Base-by-base conservation (phyloP, 2,797 vertebrate species). In the Danio kyathit region DNA sequence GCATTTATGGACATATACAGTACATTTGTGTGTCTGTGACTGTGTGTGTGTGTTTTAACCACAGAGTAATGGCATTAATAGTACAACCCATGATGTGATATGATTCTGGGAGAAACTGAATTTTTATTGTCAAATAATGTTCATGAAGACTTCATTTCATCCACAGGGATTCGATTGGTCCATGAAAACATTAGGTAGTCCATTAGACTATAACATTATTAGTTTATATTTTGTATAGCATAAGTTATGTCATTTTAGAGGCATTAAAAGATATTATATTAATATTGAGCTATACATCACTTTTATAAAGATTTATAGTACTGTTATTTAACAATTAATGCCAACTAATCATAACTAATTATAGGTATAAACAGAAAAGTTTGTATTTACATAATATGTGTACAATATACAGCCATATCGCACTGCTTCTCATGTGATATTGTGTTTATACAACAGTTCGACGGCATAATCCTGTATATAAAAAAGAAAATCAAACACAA, bases 1-100 rank as follows among this genome's bases (percentile, higher is more conserved):
- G 54, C 48, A 59, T 79, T 48, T 79, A 49, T 80, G 77, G 52
- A 29, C 19, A 46, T 79, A 43, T 51, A 60, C 48, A 29, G 43
- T 51, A 60, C 48, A 29, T 64, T n/a, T 41, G 43, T 16, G 1
- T 29, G 29, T 29, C 1, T 29, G 3, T 29, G 29, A 1, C 1
- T 29, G 29, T 29, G 10, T 48, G 11, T 61, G 16, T 44, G 9
- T 66, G 64, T 66, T 40, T 29, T 44, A 17, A 56, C 41, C n/a
- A 54, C 29, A 54, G 29, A 29, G 3, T 54, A 11, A 77, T 57
- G 17, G n/a, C 21, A 77, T 69, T 17, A 57, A 4, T 14, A 48
- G 11, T 16, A 5, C 3, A 5, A 6, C 40, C 5, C 4, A 0
- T 64, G 40, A 63, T 49, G 14, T 63, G 44, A 74, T 46, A n/a